A percentile compares a stretch with the other conserved stretches of the same genome.
Conservation (phyloP, 2,113 vertebrate species). For the Orycteropus afer region DNA sequence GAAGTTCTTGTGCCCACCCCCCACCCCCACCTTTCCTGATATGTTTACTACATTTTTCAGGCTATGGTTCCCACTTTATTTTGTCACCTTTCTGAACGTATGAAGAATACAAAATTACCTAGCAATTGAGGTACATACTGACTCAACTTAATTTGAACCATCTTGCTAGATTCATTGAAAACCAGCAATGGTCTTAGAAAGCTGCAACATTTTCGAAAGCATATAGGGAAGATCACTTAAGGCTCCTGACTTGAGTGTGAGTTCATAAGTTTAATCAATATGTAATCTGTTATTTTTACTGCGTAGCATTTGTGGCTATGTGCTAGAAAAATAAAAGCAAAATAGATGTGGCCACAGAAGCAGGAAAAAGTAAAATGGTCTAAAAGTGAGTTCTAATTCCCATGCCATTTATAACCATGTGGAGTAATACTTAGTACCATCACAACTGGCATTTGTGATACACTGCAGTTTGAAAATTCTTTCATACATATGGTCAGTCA, state of each 20-base stretch:
- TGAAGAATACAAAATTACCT: constrained; percentile 38
- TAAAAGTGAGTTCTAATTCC: neutral
- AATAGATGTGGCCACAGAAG: constrained; percentile 45
- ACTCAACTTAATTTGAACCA: constrained; percentile 56
- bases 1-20: constrained; percentile 58
- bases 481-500: neutral
- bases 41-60: constrained; percentile 59
- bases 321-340: constrained; percentile 21
- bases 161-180: constrained; percentile 53
- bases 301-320: neutral
- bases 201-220: neutral
- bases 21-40: neutral
- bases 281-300: constrained; percentile 62
- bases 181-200: constrained; percentile 53
- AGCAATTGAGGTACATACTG: constrained; percentile 32
- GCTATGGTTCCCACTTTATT: constrained; percentile 53
- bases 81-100: constrained; percentile 53
- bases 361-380: constrained; percentile 26
- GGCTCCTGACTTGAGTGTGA: constrained; percentile 32
- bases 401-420: neutral
- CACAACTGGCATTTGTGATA: neutral
- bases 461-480: neutral
- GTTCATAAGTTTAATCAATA: constrained; percentile 70
- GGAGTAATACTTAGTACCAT: neutral
- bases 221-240: constrained; percentile 14